These are phyloP conservation scores for Zoanthus gigantus DNA, from an alignment of 92 coral and sea anemone species.

Conservation along the genomic window DNA sequence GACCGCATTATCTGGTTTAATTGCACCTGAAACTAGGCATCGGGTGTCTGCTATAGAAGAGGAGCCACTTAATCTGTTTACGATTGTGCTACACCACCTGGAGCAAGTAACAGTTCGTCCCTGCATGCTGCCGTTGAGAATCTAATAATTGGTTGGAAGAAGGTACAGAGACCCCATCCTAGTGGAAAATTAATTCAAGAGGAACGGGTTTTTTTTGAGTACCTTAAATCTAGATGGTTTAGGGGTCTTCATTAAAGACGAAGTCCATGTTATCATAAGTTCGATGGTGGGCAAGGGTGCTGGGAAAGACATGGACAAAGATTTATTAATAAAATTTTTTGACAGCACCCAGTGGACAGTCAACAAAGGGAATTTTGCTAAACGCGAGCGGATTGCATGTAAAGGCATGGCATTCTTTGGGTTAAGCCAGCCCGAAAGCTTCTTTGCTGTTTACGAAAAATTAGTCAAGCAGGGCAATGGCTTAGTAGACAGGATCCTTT, in stretches of 20 bases:
- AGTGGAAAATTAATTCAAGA: neutral
- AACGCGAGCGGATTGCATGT: neutral
- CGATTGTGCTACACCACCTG: neutral
- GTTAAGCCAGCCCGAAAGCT: neutral
- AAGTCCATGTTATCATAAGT: neutral
- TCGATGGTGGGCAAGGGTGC: too few relatives aligned
- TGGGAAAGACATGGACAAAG: too few relatives aligned
- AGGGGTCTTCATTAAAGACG: neutral
- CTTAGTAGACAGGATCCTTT: constrained; percentile 51
- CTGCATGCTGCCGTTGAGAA: neutral
- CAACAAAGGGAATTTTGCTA: too few relatives aligned
- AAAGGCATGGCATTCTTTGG: neutral
- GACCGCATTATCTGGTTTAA: too few relatives aligned
- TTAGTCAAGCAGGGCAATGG: constrained; percentile 40
- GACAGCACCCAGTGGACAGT: too few relatives aligned
- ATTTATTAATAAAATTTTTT: too few relatives aligned
- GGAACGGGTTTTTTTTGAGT: neutral
- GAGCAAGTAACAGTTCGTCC: neutral
- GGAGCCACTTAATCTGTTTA: neutral
- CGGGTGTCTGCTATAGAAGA: too few relatives aligned
- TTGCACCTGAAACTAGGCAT: too few relatives aligned
- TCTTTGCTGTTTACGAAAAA: constrained; percentile 13
- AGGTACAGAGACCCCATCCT: neutral
- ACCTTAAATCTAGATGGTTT: neutral
- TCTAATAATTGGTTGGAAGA: neutral